Evolutionary conservation across 2,888 invertebrate species (phyloP), one percentile per base, ranked within the genome.

Genomic region (Limnephilus rhombicus): DNA sequence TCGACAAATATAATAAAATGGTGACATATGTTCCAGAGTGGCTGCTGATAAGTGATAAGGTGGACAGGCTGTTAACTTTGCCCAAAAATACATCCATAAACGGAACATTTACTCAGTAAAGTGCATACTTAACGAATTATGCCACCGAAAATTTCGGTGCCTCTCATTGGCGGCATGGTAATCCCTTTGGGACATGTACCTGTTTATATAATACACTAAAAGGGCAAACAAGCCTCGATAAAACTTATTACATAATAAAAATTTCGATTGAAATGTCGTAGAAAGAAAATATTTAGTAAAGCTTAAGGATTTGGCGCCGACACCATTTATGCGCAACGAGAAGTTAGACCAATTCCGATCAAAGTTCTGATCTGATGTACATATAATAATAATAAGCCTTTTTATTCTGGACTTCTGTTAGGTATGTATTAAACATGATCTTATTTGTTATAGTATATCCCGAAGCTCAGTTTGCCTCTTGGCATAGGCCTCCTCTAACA

Each of bases 1-100:
- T 85, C 93, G 91, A 92, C 93, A 93, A 92, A 93, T 92, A 92
- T 92, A 91, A 92, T 91, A 91, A 93, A 93, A 93, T 86, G 89
- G 91, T 91, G 92, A 93, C 93, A 93, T 93, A 92, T 93, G 93
- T 90, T 92, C 86, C 89, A 89, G 91, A 93, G 93, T 93, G 92
- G 93, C 89, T 89, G 53, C 89, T 90, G 93, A 93, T 93, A 93
- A 93, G 91, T 90, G 93, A 93, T 93, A 93, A 93, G 91, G 92
- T 91, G 49, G 82, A 93, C 92, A 90, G 91, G 91, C 92, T 90
- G 90, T 91, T 86, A 90, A 88, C 92, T 49, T 87, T 85, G 90
- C 90, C 90, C 31, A 92, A 92, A 31, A 92, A 91, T 83, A 91
- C 88, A 49, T 91, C 89, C 80, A 88, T 85, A 83, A 53, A 92